Evolutionary conservation across 2,888 invertebrate genomes (phyloP), one percentile per base, ranked within the genome.

Genomic region (Catocala fraxini): DNA sequence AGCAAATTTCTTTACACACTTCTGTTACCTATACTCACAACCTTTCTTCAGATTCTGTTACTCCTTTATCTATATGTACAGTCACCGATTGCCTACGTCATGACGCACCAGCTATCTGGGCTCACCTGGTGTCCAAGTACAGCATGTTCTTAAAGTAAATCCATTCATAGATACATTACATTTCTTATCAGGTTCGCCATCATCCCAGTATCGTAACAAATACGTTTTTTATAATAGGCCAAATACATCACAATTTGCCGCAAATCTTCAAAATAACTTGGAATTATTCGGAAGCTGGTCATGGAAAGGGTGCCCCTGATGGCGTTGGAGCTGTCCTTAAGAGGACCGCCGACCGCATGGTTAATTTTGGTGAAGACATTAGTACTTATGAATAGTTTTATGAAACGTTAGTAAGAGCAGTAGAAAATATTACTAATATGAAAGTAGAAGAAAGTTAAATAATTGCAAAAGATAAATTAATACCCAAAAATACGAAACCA

Each of bases 261-360:
- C 42, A 41, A 6, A 15, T 60, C 12, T 10, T 11, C 0, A 45
- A 42, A 48, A 65, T 42, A 43, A 51, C 55, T 11, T 70, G 67
- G 70, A 64, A 70, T 49, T 67, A 75, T 59, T 69, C 66, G 5
- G 67, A 84, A 65, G 74, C 75, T 6, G 81, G 83, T 5, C 84
- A 85, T 63, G 83, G 82, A 6, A 84, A 85, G 66, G 83, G 81
- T 45, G 80, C 84, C 9, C 75, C 82, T 33, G 84, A 84, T 70
- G 84, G 83, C 3, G 69, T 86, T 25, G 84, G 83, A 47, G 86
- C 74, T 0, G 59, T 75, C 15, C 7, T 84, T 9, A 67, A 67
- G 41, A 46, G 59, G 46, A 60, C 56, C 6, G 56, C 59, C 4
- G 66, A 66, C 12, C 15, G 12, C 6, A 49, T 48, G 41, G 35